Evolutionary conservation across 2,797 vertebrate species (phyloP), one percentile per base, ranked within the genome.

Genomic region (Neostethus bicornis): DNA sequence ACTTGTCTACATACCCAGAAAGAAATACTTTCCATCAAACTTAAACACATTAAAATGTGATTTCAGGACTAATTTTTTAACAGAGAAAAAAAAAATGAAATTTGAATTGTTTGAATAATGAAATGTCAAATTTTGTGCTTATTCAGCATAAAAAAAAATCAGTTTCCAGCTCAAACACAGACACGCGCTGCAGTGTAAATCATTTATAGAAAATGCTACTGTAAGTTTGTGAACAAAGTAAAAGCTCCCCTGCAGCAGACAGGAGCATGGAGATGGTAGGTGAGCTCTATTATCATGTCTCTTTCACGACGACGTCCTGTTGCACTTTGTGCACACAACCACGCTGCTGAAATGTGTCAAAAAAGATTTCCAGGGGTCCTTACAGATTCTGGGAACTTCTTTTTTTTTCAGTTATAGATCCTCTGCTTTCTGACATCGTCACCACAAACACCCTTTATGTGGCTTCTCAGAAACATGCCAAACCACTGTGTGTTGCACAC

Each of bases 301-400:
- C 81, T 85, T 89, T 85, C 81, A 82, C 75, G 73, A 68, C 46
- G 67, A 88, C 62, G 23, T 91, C 80, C 0, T 21, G 74, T 91
- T 89, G 85, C 89, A 85, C 85, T 83, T 87, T 74, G 58, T 77
- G 78, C 61, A 71, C 70, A 77, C 85, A 74, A 56, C 83, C 75
- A 65, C n/a, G 73, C 66, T 41, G 67, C 74, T 45, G 70, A 67
- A 47, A 73, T 66, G 64, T 70, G 57, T 34, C 67, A 52, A 41
- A 61, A 75, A 61, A 77, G 63, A 69, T 70, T 34, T 77, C 58
- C 39, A 43, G 2, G 55, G 59, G 63, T 53, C 73, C 77, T 73
- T 55, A 67, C 61, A 77, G 73, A 62, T 31, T 10, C 49, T 19
- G 49, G 68, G 12, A 10, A 16, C 52, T 73, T 68, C 65, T 72